These are phyloP conservation scores for Serrognathus titanus DNA, from an alignment of 2,888 invertebrate genomes.

Conservation along the genomic window DNA sequence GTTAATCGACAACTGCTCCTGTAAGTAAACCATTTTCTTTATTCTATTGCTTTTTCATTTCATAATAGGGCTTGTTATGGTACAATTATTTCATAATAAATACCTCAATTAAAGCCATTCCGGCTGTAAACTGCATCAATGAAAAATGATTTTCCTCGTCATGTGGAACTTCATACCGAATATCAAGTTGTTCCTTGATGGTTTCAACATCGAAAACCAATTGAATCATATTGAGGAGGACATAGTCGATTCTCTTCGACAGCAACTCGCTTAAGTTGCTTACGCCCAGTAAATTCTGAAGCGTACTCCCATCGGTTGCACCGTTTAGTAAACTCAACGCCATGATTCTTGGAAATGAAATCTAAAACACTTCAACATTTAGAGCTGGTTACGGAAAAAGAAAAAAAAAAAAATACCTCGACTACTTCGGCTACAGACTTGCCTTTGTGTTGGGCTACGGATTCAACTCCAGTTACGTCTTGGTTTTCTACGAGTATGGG, in stretches of 20 bases:
- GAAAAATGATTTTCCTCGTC: constrained; percentile 49
- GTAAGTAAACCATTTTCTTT: constrained; percentile 1
- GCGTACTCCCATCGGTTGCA: background rate
- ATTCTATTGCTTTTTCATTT: too few relatives aligned
- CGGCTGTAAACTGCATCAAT: constrained; percentile 43
- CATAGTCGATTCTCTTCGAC: constrained; percentile 47
- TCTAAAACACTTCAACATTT: too few relatives aligned
- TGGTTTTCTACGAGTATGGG: constrained; percentile 46
- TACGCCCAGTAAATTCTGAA: background rate
- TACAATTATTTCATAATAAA: constrained; percentile 1
- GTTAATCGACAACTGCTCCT: constrained; percentile 8
- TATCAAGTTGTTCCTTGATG: constrained; percentile 38
- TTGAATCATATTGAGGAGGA: constrained; percentile 43
- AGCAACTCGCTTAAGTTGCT: constrained; percentile 34
- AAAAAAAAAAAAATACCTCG: constrained; percentile 32
- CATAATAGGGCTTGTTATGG: too few relatives aligned
- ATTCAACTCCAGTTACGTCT: constrained; percentile 32
- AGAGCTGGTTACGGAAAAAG: background rate
- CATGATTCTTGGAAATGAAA: too few relatives aligned
- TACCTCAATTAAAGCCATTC: constrained; percentile 52
- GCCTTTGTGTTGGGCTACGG: constrained; percentile 36
- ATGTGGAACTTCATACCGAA: constrained; percentile 39
- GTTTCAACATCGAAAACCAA: constrained; percentile 47
- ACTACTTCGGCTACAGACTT: constrained; percentile 34
- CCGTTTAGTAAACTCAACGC: too few relatives aligned